phyloP scores from a whole-genome alignment of 2,888 invertebrate genomes.

The Drosophila koepferae region DNA sequence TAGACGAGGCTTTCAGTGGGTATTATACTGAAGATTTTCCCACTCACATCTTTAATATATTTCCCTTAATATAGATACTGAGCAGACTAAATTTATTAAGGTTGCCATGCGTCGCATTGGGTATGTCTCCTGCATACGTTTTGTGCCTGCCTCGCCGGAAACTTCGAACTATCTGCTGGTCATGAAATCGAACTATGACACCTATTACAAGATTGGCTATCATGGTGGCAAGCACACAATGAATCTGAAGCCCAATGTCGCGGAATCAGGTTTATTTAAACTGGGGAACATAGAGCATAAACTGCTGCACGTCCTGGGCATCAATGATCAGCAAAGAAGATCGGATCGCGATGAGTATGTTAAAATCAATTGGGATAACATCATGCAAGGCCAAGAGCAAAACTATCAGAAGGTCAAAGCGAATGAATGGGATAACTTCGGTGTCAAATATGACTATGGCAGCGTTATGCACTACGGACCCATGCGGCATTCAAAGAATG shows the following conservation, averaged over 20 bases:
- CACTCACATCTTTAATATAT: neutral
- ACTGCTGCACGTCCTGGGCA: slow-evolving; percentile 91
- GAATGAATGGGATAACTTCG: slow-evolving; percentile 87
- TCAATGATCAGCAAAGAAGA: slow-evolving; percentile 92
- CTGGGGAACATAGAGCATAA: slow-evolving; percentile 87
- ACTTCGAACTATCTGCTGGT: slow-evolving; percentile 57
- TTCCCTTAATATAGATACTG: slow-evolving; percentile 62
- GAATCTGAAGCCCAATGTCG: slow-evolving; percentile 58
- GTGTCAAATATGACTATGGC: slow-evolving; percentile 90
- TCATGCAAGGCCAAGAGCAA: too few relatives aligned
- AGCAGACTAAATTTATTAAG: slow-evolving; percentile 87
- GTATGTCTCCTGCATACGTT: slow-evolving; percentile 89
- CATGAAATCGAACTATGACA: too few relatives aligned
- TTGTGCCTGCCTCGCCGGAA: slow-evolving; percentile 86
- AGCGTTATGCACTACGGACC: slow-evolving; percentile 92
- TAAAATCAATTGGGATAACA: slow-evolving; percentile 85
- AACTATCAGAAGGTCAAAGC: too few relatives aligned
- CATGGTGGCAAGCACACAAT: slow-evolving; percentile 82
- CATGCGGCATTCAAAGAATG: slow-evolving; percentile 90
- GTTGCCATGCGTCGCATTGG: slow-evolving; percentile 90
- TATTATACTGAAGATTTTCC: neutral
- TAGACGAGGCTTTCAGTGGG: slow-evolving; percentile 63
- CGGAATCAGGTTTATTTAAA: slow-evolving; percentile 38
- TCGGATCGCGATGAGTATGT: slow-evolving; percentile 90
- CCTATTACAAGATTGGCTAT: too few relatives aligned